Base-by-base conservation (phyloP, 2,797 vertebrate genomes). In the Onychomys torridus region DNA sequence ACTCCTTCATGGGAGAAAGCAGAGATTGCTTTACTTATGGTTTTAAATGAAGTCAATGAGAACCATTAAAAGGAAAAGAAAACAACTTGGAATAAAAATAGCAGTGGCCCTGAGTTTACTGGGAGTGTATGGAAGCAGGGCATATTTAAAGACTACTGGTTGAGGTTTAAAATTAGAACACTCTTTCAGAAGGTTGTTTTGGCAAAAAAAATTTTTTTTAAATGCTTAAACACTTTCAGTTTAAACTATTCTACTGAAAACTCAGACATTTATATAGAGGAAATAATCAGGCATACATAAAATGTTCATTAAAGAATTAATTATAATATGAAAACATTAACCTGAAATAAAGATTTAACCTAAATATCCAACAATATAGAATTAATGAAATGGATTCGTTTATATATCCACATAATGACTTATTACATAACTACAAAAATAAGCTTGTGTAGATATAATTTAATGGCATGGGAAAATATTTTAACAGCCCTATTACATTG, bases 51-150 rank as follows among this genome's bases (percentile, higher is more conserved):
- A 88, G 25, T 91, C 84, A 94, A 77, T 90, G 73, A 43, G 37
- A 93, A 91, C 57, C 91, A 87, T 71, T 94, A 86, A 97, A 92
- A 90, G 76, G 65, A 95, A 95, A 82, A 93, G 83, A 94, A 93
- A 94, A 71, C 8, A 97, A 94, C 46, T 85, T 34, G 34, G 85
- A 77, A 81, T 90, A 92, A 88, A 97, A 96, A 84, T 79, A 84
- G 71, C 77, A 83, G 79, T 52, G 78, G 89, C 87, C 81, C n/a
- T 27, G 12, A 91, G n/a, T 59, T 86, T 96, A 94, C 65, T 34
- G 49, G 43, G 32, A 89, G 1, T 40, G 0, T 40, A 46, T 94
- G 85, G 76, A 96, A 90, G 37, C 25, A 91, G 71, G 32, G 63
- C 34, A 71, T 63, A 49, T 91, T 92, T 89, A 87, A 90, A 94